These are phyloP conservation scores for Pocillopora grandis DNA, from an alignment of 92 coral and sea anemone species.

Conservation along the genomic window DNA sequence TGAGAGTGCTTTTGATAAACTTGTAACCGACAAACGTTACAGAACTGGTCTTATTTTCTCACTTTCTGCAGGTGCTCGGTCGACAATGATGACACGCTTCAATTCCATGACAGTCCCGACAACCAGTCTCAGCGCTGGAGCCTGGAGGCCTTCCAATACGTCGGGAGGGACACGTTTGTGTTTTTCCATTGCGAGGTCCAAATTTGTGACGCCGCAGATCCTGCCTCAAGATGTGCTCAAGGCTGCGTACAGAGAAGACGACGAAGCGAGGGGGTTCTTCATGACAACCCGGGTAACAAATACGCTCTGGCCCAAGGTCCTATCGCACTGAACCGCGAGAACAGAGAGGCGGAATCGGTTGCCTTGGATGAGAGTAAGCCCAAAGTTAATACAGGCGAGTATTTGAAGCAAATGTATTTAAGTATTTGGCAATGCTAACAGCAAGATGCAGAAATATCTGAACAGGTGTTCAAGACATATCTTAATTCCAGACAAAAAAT, in stretches of 20 bases:
- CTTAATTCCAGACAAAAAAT: too few species aligned
- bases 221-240: slow-evolving; percentile 43
- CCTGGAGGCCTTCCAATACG: slow-evolving; percentile 61
- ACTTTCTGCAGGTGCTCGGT: too few species aligned
- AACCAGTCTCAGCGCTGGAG: slow-evolving; percentile 57
- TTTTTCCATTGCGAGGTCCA: slow-evolving; percentile 63
- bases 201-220: slow-evolving; percentile 57
- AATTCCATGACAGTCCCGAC: slow-evolving; percentile 33
- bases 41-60: too few species aligned
- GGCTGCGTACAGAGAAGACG: slow-evolving; percentile 23
- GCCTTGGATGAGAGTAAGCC: slow-evolving; percentile 14
- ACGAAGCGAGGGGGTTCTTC: slow-evolving; percentile 5
- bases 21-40: too few species aligned
- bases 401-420: not conserved
- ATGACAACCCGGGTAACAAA: slow-evolving; percentile 8
- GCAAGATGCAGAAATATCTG: not conserved
- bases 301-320: slow-evolving; percentile 42
- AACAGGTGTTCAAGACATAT: not conserved
- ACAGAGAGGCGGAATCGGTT: slow-evolving; percentile 6
- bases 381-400: slow-evolving; percentile 9
- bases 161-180: slow-evolving; percentile 41
- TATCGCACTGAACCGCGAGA: slow-evolving; percentile 18
- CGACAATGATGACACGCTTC: slow-evolving; percentile 14
- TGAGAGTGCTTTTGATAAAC: too few species aligned
- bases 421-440: too few species aligned